Evolutionary conservation across 92 coral and sea anemone genomes (phyloP).

Genomic region (Porites evermanni): DNA sequence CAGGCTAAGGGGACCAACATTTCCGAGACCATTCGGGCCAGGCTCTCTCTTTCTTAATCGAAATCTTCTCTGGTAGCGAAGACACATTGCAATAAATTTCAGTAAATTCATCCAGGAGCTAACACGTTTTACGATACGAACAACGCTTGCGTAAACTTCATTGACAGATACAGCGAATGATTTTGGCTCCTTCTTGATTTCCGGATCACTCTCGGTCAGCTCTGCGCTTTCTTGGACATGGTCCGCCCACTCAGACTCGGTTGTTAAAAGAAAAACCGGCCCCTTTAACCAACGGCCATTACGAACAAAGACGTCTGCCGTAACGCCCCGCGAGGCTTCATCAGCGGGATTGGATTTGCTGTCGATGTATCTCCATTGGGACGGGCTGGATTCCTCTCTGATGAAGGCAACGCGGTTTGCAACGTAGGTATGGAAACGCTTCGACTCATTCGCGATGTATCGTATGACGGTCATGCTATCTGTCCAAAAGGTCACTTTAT

Average conservation of each 20-base stretch:
- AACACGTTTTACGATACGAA: too few species aligned
- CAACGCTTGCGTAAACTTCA: too few species aligned
- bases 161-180: background rate
- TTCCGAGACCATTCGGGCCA: background rate
- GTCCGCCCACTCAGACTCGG: constrained; percentile 14
- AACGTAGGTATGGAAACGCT: constrained; percentile 28
- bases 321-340: constrained; percentile 44
- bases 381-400: background rate
- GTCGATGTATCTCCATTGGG: constrained; percentile 23
- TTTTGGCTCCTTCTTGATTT: constrained; percentile 29
- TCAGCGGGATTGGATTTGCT: constrained; percentile 28
- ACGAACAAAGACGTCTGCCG: constrained; percentile 6
- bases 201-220: constrained; percentile 44
- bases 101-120: too few species aligned
- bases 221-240: background rate
- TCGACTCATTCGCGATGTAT: constrained; percentile 7
- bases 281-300: too few species aligned
- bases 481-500: constrained; percentile 34
- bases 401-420: constrained; percentile 29
- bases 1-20: background rate
- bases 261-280: background rate
- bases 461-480: constrained; percentile 50
- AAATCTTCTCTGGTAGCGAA: too few species aligned
- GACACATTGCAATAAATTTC: too few species aligned
- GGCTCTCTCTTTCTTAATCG: too few species aligned